Conservation (phyloP, 2,797 vertebrate genomes). For the Lithobates sylvaticus region DNA sequence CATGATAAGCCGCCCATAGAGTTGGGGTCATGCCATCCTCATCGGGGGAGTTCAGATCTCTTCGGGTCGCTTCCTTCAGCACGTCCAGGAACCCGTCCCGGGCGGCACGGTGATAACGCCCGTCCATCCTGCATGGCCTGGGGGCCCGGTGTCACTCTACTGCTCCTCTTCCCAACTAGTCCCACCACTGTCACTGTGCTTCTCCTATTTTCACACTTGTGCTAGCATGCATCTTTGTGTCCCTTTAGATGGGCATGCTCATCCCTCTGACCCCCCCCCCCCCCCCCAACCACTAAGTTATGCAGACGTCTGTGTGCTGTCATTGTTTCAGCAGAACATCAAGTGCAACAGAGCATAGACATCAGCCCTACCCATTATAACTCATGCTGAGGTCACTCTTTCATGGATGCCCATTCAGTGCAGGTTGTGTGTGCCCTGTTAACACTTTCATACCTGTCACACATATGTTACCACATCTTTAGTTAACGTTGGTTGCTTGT, state of each 20-base stretch:
- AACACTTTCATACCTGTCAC: too few species aligned
- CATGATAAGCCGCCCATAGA: conserved; percentile 95
- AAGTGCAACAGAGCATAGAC: neutral
- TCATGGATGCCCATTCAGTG: too few species aligned
- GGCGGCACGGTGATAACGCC: conserved; percentile 93
- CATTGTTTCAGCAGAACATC: neutral
- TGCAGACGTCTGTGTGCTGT: neutral
- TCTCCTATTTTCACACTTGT: neutral
- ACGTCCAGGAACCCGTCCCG: conserved; percentile 91
- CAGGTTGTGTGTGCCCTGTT: too few species aligned
- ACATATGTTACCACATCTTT: too few species aligned
- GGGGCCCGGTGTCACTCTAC: neutral
- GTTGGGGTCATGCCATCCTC: conserved; percentile 99
- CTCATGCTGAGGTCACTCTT: too few species aligned
- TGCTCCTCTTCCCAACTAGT: neutral
- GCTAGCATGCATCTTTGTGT: neutral
- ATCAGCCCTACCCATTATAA: too few species aligned
- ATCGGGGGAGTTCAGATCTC: conserved; percentile 93
- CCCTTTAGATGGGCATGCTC: neutral
- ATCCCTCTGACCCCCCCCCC: neutral
- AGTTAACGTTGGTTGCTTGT: too few species aligned
- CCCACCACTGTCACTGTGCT: neutral
- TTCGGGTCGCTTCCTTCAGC: conserved; percentile 92
- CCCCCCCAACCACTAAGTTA: too few species aligned
- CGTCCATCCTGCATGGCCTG: conserved; percentile 80